phyloP scores from a whole-genome alignment of 2,888 invertebrate species.

The Melolontha melolontha region DNA sequence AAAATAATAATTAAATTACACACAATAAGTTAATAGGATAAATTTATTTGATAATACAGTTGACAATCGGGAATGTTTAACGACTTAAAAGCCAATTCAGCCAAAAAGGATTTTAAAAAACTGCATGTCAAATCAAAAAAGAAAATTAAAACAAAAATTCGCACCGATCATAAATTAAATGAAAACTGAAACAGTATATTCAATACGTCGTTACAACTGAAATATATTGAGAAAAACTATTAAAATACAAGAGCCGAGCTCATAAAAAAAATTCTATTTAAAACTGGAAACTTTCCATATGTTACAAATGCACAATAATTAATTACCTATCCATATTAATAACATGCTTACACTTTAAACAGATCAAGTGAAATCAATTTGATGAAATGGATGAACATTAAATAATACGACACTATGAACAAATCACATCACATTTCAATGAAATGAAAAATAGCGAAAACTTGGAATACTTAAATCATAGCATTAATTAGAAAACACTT shows the following conservation, averaged over 20 bases:
- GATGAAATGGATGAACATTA: background rate
- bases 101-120: slow-evolving; percentile 11
- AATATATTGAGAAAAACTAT: slow-evolving; percentile 53
- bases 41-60: slow-evolving; percentile 65
- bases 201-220: slow-evolving; percentile 17
- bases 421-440: background rate
- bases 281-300: slow-evolving; percentile 62
- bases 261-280: slow-evolving; percentile 58
- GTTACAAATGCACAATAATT: slow-evolving; percentile 61
- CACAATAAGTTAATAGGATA: slow-evolving; percentile 59
- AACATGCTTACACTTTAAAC: slow-evolving; percentile 42
- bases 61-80: slow-evolving; percentile 65
- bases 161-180: slow-evolving; percentile 1
- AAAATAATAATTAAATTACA: slow-evolving; percentile 41
- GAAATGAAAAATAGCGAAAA: slow-evolving; percentile 8
- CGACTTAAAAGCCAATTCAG: slow-evolving; percentile 53
- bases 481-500: slow-evolving; percentile 8
- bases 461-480: background rate
- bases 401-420: background rate
- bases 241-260: slow-evolving; percentile 54
- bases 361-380: slow-evolving; percentile 41
- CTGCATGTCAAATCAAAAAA: slow-evolving; percentile 18
- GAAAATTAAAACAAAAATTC: slow-evolving; percentile 1
- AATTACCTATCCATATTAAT: slow-evolving; percentile 6
- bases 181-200: background rate